Conservation (phyloP, 2,888 invertebrate genomes). For the Caenorhabditis panamensis region DNA sequence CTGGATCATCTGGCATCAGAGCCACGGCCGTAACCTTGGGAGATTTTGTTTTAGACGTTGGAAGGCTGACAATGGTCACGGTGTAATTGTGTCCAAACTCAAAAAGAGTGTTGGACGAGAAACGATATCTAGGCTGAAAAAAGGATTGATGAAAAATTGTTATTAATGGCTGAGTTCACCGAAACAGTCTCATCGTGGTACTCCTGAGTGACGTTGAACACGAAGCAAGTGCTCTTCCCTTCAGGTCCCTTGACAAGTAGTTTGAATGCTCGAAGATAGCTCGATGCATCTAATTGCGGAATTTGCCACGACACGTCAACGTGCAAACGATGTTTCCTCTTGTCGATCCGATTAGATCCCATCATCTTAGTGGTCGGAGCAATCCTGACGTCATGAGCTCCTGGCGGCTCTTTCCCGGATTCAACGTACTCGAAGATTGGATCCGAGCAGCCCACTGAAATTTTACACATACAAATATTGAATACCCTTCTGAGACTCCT, state of each 20-base stretch:
- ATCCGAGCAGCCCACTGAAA: constrained; percentile 76
- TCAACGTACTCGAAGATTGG: constrained; percentile 51
- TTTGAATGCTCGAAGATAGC: constrained; percentile 73
- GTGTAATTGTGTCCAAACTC: constrained; percentile 73
- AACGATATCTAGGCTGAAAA: constrained; percentile 79
- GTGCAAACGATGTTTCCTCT: constrained; percentile 72
- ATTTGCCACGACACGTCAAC: constrained; percentile 81
- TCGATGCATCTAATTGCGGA: constrained; percentile 61
- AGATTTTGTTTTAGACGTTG: constrained; percentile 55
- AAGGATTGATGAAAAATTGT: background rate
- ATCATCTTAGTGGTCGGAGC: constrained; percentile 75
- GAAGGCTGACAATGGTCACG: constrained; percentile 71
- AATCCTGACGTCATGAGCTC: constrained; percentile 78
- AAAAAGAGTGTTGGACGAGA: constrained; percentile 77
- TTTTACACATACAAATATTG: background rate
- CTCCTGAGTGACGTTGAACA: constrained; percentile 77
- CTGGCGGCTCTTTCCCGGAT: constrained; percentile 66
- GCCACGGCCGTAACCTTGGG: constrained; percentile 64
- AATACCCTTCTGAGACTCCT: background rate
- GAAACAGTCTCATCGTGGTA: constrained; percentile 55
- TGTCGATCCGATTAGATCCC: constrained; percentile 56
- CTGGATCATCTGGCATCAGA: constrained; percentile 78
- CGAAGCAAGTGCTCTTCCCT: constrained; percentile 74
- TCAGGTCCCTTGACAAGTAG: constrained; percentile 73
- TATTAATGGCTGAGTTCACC: constrained; percentile 15